Conservation (phyloP, 2,113 vertebrate genomes). For the Melanostigma gelatinosum region DNA sequence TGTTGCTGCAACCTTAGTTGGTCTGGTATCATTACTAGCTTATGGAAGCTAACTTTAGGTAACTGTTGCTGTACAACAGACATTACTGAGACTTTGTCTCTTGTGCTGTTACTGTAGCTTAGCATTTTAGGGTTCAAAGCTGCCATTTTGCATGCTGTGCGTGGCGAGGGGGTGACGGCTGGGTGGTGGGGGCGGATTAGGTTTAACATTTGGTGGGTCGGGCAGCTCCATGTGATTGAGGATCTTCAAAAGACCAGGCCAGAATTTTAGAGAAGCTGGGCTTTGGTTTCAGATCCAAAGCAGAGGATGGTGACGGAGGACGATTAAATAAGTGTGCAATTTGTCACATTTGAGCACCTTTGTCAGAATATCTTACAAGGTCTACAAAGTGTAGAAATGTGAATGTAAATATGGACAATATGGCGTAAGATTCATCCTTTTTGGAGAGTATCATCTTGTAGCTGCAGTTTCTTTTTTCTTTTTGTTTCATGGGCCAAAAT, state of each 20-base stretch:
- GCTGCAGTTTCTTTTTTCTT: background rate
- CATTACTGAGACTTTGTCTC: background rate
- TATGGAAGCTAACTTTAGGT: background rate
- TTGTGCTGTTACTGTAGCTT: background rate
- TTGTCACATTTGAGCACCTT: background rate
- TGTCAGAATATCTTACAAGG: background rate
- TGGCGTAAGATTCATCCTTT: background rate
- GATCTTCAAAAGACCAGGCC: conserved; percentile 41
- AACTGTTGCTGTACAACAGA: background rate
- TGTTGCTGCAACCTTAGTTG: background rate
- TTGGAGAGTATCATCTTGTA: too few relatives aligned
- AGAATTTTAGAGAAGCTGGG: background rate
- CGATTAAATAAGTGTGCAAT: background rate
- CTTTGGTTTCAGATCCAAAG: background rate
- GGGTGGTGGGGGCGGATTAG: background rate
- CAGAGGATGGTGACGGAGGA: background rate
- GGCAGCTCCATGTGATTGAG: conserved; percentile 14
- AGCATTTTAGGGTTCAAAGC: conserved; percentile 46
- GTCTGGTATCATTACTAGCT: background rate
- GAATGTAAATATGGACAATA: background rate
- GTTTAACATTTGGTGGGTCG: conserved; percentile 28
- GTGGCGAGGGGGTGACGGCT: background rate
- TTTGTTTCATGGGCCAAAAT: background rate
- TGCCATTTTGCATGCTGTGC: conserved; percentile 34
- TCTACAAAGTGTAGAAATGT: background rate